A percentile compares a stretch with the other conserved stretches of the same genome.
Evolutionary conservation across 2,797 vertebrate genomes (phyloP).

Genomic region (Alcedo atthis): DNA sequence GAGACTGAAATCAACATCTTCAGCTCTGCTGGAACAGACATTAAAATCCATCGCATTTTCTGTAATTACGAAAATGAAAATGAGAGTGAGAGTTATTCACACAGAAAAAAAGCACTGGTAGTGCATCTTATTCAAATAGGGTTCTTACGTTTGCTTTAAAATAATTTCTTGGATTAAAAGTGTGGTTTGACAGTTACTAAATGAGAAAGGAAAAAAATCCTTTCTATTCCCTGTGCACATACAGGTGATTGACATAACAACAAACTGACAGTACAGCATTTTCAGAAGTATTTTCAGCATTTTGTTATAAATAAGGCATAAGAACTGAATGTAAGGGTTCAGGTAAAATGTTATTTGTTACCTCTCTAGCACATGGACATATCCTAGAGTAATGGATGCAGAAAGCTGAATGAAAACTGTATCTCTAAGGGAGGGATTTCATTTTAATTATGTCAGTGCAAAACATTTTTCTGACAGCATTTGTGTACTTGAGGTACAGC

Average conservation of each 20-base stretch:
- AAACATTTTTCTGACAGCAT: neutral
- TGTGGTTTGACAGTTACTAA: neutral
- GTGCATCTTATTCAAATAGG: neutral
- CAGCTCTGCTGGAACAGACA: slow-evolving; percentile 17
- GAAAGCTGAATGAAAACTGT: neutral
- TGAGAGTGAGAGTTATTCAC: slow-evolving; percentile 17
- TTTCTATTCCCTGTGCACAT: neutral
- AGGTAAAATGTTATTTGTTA: neutral
- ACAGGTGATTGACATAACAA: neutral
- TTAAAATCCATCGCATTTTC: slow-evolving; percentile 17
- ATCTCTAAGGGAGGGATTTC: neutral
- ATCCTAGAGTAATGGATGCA: neutral
- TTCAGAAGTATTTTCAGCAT: neutral
- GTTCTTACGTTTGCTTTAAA: neutral
- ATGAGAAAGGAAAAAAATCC: neutral
- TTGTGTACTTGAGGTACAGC: neutral
- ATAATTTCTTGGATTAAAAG: neutral
- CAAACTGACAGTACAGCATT: neutral
- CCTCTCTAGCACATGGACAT: neutral
- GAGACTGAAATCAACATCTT: slow-evolving; percentile 42
- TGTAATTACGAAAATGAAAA: slow-evolving; percentile 36
- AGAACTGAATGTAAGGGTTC: neutral
- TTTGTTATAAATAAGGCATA: neutral
- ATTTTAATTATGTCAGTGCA: neutral
- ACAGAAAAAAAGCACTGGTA: neutral